Conservation (phyloP, 2,888 invertebrate genomes). For the Drosophila atroscutellata region DNA sequence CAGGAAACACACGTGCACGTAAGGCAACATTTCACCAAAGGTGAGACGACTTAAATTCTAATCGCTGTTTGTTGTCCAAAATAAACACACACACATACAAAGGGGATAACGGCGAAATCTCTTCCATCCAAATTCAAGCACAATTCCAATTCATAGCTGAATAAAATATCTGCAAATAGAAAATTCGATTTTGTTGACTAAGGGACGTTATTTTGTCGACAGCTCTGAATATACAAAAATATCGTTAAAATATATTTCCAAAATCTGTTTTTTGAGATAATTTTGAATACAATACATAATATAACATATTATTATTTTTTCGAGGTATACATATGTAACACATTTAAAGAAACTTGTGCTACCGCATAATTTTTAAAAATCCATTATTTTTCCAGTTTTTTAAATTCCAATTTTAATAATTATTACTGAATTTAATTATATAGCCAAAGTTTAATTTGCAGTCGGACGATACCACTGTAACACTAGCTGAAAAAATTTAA, state of each 20-base stretch:
- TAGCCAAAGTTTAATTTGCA: background rate
- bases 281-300: background rate
- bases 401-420: background rate
- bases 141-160: slow-evolving; percentile 3
- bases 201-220: background rate
- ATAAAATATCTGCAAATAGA: background rate
- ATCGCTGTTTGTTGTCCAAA: slow-evolving; percentile 35
- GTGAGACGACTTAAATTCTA: slow-evolving; percentile 52
- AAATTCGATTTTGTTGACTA: background rate
- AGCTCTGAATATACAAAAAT: background rate
- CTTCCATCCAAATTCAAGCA: background rate
- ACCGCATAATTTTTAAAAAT: background rate
- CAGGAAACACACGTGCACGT: slow-evolving; percentile 59
- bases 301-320: background rate
- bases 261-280: background rate
- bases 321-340: too few species aligned
- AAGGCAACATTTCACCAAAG: slow-evolving; percentile 50
- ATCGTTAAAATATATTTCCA: background rate
- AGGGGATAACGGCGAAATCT: background rate
- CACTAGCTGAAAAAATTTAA: background rate
- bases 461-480: background rate
- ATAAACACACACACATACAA: slow-evolving; percentile 15
- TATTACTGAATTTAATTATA: background rate
- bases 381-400: background rate
- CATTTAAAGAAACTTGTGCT: background rate